Evolutionary conservation across 1,140 invertebrate species (phyloP).

Genomic region (Zaprionus davidi): DNA sequence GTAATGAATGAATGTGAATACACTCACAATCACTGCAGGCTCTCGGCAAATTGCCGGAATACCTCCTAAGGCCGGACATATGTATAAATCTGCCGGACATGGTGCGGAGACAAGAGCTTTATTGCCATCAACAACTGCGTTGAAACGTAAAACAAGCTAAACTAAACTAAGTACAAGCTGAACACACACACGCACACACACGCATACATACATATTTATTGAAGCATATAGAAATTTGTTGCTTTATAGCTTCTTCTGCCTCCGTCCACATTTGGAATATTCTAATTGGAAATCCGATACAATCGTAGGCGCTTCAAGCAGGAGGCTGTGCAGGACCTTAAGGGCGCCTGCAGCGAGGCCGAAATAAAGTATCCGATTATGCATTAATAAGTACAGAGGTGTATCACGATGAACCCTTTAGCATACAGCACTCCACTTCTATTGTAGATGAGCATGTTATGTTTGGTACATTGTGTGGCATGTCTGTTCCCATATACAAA

Average conservation of each 20-base stretch:
- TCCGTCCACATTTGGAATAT: not conserved
- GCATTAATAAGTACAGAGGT: not conserved
- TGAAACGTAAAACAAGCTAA: not conserved
- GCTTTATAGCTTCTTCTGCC: not conserved
- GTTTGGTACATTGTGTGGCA: too few species aligned
- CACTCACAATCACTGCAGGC: not conserved
- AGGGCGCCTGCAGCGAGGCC: too few species aligned
- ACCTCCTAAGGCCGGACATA: not conserved
- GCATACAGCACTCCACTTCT: too few species aligned
- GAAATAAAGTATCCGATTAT: not conserved
- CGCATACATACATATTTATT: not conserved
- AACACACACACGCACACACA: not conserved
- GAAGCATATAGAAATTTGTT: not conserved
- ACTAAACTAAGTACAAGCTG: not conserved
- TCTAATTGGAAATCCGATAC: conserved; percentile 6
- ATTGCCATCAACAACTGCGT: not conserved
- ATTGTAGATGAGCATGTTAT: too few species aligned
- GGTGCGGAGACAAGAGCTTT: not conserved
- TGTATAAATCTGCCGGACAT: not conserved
- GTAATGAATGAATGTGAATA: conserved; percentile 3
- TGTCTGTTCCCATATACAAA: not conserved
- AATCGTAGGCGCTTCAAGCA: not conserved
- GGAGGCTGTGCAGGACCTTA: too few species aligned
- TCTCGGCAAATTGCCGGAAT: not conserved
- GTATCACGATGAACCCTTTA: too few species aligned